A percentile compares a stretch with the other conserved stretches of the same genome.
phyloP scores from a whole-genome alignment of 1,140 invertebrate genomes.

The Amphibalanus amphitrite region DNA sequence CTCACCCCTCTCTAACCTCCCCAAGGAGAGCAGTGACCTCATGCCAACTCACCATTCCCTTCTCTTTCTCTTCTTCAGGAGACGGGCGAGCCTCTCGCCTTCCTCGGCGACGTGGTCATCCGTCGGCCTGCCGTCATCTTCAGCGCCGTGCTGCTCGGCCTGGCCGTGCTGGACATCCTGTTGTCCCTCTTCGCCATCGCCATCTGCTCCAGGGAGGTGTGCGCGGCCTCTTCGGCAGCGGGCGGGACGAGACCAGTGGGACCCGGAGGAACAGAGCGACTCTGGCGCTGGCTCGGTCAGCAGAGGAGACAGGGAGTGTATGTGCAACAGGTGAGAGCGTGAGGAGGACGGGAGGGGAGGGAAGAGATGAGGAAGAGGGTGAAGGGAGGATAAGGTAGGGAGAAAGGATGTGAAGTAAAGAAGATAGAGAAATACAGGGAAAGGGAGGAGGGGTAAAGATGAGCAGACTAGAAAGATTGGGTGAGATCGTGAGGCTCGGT shows the following conservation, averaged over 20 bases:
- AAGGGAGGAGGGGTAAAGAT: too few relatives aligned
- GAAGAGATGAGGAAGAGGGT: neutral
- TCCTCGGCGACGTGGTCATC: neutral
- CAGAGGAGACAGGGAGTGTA: neutral
- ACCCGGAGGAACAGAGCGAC: neutral
- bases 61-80: neutral
- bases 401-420: too few relatives aligned
- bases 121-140: neutral
- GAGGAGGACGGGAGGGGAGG: too few relatives aligned
- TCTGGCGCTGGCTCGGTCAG: neutral
- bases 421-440: too few relatives aligned
- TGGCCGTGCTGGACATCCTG: conserved; percentile 1
- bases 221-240: too few relatives aligned
- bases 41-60: too few relatives aligned
- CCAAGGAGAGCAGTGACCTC: too few relatives aligned
- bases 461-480: too few relatives aligned
- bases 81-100: neutral
- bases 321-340: neutral
- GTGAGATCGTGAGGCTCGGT: too few relatives aligned
- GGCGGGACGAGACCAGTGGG: too few relatives aligned
- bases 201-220: neutral
- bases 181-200: neutral
- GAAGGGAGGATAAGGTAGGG: too few relatives aligned
- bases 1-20: too few relatives aligned
- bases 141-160: neutral